These are phyloP conservation scores for Rotaria socialis DNA, from an alignment of 2,888 invertebrate genomes.

Conservation along the genomic window DNA sequence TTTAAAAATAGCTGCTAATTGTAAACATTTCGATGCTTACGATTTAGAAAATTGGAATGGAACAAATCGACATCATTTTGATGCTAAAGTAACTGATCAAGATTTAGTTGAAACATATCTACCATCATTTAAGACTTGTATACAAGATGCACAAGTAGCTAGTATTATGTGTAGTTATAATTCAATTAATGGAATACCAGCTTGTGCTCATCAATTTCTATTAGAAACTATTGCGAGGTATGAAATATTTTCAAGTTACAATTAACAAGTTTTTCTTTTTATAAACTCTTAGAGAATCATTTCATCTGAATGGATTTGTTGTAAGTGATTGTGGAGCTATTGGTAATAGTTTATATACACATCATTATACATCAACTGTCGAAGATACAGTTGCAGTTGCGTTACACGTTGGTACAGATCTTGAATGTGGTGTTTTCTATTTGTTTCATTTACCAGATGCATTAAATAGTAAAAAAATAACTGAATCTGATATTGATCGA, in stretches of 20 bases:
- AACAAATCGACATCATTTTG: background rate
- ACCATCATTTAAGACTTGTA: conserved; percentile 1
- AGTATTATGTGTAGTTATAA: conserved; percentile 32
- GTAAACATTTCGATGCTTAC: conserved; percentile 16
- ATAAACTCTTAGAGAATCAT: background rate
- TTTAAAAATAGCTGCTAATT: conserved; percentile 2
- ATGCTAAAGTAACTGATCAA: background rate
- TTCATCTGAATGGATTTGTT: conserved; percentile 1
- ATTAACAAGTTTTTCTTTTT: background rate
- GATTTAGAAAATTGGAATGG: conserved; percentile 27
- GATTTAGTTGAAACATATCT: conserved; percentile 1
- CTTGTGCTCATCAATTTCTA: background rate
- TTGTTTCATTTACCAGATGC: background rate
- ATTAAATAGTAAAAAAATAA: background rate
- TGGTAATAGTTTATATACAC: background rate
- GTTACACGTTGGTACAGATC: background rate
- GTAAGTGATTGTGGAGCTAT: background rate
- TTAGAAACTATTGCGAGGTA: background rate
- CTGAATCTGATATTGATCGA: conserved; percentile 6
- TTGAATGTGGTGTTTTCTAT: conserved; percentile 15
- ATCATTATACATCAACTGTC: background rate
- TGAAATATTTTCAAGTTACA: too few species aligned
- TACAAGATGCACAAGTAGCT: background rate
- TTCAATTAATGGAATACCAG: background rate
- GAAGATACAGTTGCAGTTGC: conserved; percentile 1